phyloP scores from a whole-genome alignment of 2,888 invertebrate species.

The Opisthograptis luteolata region DNA sequence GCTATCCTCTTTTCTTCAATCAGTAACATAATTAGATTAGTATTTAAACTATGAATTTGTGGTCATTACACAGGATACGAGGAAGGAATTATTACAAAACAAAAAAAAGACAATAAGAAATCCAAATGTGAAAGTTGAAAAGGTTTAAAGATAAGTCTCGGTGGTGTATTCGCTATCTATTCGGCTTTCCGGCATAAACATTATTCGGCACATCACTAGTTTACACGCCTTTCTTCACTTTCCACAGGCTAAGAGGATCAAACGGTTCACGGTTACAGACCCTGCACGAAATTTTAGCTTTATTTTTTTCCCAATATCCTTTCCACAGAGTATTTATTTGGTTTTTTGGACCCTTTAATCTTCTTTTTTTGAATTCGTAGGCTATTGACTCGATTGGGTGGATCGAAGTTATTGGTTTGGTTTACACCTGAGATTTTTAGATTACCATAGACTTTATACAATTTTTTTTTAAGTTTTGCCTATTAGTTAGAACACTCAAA shows the following conservation, averaged over 20 bases:
- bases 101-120: too few relatives aligned
- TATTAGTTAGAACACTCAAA: too few relatives aligned
- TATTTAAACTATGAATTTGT: too few relatives aligned
- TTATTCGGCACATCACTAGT: background rate
- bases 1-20: too few relatives aligned
- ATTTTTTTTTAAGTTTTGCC: too few relatives aligned
- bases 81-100: too few relatives aligned
- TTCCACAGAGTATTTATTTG: slow-evolving; percentile 15
- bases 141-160: too few relatives aligned
- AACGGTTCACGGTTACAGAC: slow-evolving; percentile 27
- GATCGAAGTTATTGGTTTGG: background rate
- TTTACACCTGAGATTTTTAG: background rate
- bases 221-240: slow-evolving; percentile 15
- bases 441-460: too few relatives aligned
- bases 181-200: background rate
- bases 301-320: slow-evolving; percentile 19
- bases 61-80: too few relatives aligned
- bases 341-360: slow-evolving; percentile 13
- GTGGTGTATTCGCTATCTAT: too few relatives aligned
- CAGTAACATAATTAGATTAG: too few relatives aligned
- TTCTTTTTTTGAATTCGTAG: background rate
- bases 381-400: background rate
- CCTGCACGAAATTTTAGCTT: slow-evolving; percentile 19
- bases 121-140: too few relatives aligned
- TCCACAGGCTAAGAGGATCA: slow-evolving; percentile 28